Evolutionary conservation across 2,797 vertebrate genomes (phyloP).

Genomic region (Dendrocincla tyrannina): DNA sequence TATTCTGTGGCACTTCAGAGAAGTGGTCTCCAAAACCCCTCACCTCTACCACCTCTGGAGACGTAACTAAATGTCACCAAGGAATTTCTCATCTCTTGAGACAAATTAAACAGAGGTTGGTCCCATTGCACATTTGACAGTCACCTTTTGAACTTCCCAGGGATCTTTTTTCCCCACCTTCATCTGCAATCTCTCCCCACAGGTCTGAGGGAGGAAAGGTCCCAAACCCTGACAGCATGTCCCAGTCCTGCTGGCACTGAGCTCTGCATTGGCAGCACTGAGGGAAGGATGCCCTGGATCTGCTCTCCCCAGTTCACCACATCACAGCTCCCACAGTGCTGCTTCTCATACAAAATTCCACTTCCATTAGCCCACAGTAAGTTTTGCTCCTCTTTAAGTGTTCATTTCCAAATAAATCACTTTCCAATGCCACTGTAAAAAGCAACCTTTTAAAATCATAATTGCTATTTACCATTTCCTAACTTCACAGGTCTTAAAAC

Average conservation of each 20-base stretch:
- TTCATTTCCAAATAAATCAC: not conserved
- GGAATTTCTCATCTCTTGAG: conserved; percentile 71
- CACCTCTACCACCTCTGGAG: conserved; percentile 64
- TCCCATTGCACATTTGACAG: conserved; percentile 47
- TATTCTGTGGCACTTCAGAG: conserved; percentile 64
- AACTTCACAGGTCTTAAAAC: not conserved
- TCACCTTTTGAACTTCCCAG: conserved; percentile 62
- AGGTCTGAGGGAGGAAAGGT: not conserved
- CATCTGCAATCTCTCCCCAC: not conserved
- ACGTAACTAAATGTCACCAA: conserved; percentile 65
- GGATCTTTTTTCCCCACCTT: not conserved
- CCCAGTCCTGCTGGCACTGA: not conserved
- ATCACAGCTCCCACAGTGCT: not conserved
- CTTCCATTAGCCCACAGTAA: accelerated
- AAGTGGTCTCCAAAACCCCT: conserved; percentile 37
- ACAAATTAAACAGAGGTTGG: conserved; percentile 52
- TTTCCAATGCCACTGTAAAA: not conserved
- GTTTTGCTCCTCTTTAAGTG: not conserved
- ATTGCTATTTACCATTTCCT: not conserved
- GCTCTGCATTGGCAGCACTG: not conserved
- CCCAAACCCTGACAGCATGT: not conserved
- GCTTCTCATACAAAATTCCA: accelerated
- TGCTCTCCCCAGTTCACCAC: not conserved
- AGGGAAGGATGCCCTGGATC: accelerated
- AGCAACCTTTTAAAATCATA: not conserved